Evolutionary conservation across 2,113 vertebrate species (phyloP), one percentile per base, ranked within the genome.

Genomic region (Corythornis vintsioides): DNA sequence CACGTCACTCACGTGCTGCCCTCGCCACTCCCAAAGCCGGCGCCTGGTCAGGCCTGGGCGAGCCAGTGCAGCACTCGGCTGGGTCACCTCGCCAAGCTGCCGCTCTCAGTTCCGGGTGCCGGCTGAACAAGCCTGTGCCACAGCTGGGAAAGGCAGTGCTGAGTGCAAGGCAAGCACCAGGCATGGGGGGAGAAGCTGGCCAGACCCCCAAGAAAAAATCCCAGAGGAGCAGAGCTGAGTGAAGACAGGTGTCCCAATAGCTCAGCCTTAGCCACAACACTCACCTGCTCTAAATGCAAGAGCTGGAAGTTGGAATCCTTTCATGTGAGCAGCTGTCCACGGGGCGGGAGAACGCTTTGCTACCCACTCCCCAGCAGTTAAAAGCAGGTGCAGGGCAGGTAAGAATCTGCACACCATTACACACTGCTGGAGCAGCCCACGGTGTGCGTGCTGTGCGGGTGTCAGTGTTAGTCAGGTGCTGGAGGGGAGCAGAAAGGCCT

Each of bases 161-260:
- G 31, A 47, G 19, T 3, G 6, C 59, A 42, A 18, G 9, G 33
- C 61, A 45, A n/a, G 59, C 14, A 22, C 59, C 70, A 59, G 33
- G 63, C 52, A n/a, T 38, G 1, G 0, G 1, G 20, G 29, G 45
- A 66, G 45, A 55, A 55, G 25, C 33, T 1, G 0, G 25, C 52
- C 45, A 65, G 50, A 83, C 19, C 14, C 56, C 60, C 19, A 13
- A 26, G 22, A 35, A 81, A 65, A 94, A 87, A 61, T 31, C 35
- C 7, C 59, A 22, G 7, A 80, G 40, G 48, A 76, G 33, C 33
- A 60, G 33, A 40, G 40, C 59, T 43, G n/a, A 73, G 35, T 0
- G 0, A 86, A 73, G 60, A 40, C 0, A 0, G 35, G 40, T 7
- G 56, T 91, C 57, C 69, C 43, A 75, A 47, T 10, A 71, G 21